phyloP scores from a whole-genome alignment of 2,888 invertebrate genomes.

The Trichogramma evanescens region DNA sequence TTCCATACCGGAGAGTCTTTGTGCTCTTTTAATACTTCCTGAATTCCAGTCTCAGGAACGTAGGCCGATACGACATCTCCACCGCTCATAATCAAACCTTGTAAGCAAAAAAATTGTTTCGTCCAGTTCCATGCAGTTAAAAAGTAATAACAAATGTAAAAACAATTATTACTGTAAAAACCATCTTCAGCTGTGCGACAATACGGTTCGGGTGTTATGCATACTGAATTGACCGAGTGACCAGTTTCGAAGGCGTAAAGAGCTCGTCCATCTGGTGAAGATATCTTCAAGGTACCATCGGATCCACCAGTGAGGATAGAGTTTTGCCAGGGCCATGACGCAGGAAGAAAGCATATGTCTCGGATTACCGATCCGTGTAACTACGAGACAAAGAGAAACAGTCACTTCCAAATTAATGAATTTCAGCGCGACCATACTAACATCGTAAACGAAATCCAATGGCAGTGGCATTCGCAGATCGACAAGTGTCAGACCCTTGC shows the following conservation, averaged over 20 bases:
- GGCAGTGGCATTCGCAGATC: conserved; percentile 50
- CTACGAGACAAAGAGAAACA: conserved; percentile 29
- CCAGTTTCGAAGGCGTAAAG: conserved; percentile 46
- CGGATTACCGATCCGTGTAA: conserved; percentile 45
- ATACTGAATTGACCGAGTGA: conserved; percentile 45
- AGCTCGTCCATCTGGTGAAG: conserved; percentile 46
- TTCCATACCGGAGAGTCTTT: conserved; percentile 47
- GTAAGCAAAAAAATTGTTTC: conserved; percentile 7
- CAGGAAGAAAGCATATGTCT: conserved; percentile 47
- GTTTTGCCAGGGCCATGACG: conserved; percentile 49
- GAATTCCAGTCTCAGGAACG: conserved; percentile 46
- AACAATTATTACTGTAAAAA: conserved; percentile 43
- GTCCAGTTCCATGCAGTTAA: background rate
- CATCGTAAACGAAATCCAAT: conserved; percentile 49
- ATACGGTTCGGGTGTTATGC: conserved; percentile 47
- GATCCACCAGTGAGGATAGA: conserved; percentile 44
- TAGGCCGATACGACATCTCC: conserved; percentile 47
- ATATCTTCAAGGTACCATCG: conserved; percentile 48
- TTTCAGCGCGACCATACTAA: conserved; percentile 28
- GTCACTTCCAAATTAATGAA: background rate
- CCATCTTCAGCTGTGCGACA: conserved; percentile 42
- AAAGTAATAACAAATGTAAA: background rate
- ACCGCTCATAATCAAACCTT: conserved; percentile 48
- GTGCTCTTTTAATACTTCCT: conserved; percentile 45
- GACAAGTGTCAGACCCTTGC: conserved; percentile 48